phyloP scores from a whole-genome alignment of 1,140 invertebrate genomes.

The Batillaria attramentaria region DNA sequence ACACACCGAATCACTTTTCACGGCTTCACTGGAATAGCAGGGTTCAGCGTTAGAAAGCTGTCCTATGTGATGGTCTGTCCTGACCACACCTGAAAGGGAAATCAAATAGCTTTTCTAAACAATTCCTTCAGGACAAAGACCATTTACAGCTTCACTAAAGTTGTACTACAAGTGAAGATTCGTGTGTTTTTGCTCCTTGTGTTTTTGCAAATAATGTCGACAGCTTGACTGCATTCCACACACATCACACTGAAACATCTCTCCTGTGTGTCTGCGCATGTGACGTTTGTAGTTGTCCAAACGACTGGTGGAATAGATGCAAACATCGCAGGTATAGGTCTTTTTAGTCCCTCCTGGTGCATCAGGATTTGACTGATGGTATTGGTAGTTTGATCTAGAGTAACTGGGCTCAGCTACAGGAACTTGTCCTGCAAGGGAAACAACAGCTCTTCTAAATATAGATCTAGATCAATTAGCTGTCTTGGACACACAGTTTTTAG shows the following conservation, averaged over 20 bases:
- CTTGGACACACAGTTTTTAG: too few relatives aligned
- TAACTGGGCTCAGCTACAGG: background rate
- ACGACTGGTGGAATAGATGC: slow-evolving; percentile 26
- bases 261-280: slow-evolving; percentile 40
- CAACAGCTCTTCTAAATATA: slow-evolving; percentile 1
- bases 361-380: background rate
- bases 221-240: slow-evolving; percentile 37
- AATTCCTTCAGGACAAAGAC: too few relatives aligned
- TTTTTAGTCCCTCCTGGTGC: background rate
- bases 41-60: too few relatives aligned
- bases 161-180: too few relatives aligned
- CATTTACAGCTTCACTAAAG: too few relatives aligned
- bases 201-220: slow-evolving; percentile 31
- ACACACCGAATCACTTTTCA: too few relatives aligned
- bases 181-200: slow-evolving; percentile 28
- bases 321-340: slow-evolving; percentile 24
- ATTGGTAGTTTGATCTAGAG: background rate
- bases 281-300: slow-evolving; percentile 40
- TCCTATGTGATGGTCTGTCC: too few relatives aligned
- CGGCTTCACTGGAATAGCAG: too few relatives aligned
- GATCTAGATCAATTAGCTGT: background rate
- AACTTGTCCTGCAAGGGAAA: slow-evolving; percentile 24
- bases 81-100: too few relatives aligned
- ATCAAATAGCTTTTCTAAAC: too few relatives aligned
- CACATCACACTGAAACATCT: slow-evolving; percentile 39